Conservation (phyloP, 2,797 vertebrate species). For the Myiotriccus ornatus region DNA sequence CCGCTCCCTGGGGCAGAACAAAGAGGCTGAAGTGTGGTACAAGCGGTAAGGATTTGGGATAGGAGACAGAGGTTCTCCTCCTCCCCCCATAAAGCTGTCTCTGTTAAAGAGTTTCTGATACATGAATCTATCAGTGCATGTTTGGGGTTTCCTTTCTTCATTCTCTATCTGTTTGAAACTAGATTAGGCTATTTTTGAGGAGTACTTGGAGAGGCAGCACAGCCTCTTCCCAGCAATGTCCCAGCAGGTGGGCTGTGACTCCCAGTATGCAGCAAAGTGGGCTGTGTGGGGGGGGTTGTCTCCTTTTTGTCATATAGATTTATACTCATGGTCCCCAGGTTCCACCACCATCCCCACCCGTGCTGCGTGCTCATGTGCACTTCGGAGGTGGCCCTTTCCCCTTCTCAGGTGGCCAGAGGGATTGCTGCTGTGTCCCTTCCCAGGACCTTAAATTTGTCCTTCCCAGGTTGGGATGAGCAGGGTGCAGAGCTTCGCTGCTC, state of each 20-base stretch:
- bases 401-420: neutral
- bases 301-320: neutral
- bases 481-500: neutral
- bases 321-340: neutral
- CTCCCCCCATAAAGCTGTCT: neutral
- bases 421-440: neutral
- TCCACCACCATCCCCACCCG: neutral
- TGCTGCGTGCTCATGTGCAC: fast-evolving
- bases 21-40: conserved; percentile 91
- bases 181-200: neutral
- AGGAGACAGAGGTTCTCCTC: neutral
- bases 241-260: neutral
- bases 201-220: neutral
- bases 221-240: neutral
- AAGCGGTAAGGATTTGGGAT: conserved; percentile 80
- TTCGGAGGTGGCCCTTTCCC: neutral
- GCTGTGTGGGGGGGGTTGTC: fast-evolving
- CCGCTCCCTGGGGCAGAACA: conserved; percentile 88
- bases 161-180: neutral
- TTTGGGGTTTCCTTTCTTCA: neutral
- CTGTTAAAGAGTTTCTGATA: neutral
- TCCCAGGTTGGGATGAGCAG: neutral
- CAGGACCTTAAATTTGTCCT: neutral
- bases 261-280: neutral
- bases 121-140: fast-evolving